Percentiles rank a stretch among this genome's conserved stretches.
These are phyloP conservation scores for Condylostylus longicornis DNA, from an alignment of 1,140 invertebrate species.

Conservation along the genomic window DNA sequence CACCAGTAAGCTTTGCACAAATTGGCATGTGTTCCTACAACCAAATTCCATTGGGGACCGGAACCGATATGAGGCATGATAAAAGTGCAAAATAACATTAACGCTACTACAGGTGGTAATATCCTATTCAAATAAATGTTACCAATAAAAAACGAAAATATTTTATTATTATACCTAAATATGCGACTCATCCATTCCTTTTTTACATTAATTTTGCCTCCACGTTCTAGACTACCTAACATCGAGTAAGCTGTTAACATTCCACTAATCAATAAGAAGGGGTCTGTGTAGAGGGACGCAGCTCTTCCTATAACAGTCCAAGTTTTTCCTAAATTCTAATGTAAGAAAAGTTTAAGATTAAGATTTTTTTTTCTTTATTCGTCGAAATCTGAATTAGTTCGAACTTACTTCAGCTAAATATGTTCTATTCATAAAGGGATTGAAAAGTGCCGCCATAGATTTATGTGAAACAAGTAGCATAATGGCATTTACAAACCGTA, in stretches of 20 bases:
- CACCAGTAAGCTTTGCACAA: slow-evolving; percentile 47
- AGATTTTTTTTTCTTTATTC: background rate
- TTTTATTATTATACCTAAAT: slow-evolving; percentile 33
- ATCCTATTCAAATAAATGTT: slow-evolving; percentile 32
- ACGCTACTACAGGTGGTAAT: slow-evolving; percentile 41
- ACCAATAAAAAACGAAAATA: no score
- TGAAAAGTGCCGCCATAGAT: slow-evolving; percentile 47
- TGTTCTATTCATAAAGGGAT: slow-evolving; percentile 45
- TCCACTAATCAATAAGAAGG: slow-evolving; percentile 50
- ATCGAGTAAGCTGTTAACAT: slow-evolving; percentile 44
- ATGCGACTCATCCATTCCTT: slow-evolving; percentile 46
- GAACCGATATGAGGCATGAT: slow-evolving; percentile 43
- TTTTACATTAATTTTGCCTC: slow-evolving; percentile 38
- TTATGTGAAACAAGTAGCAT: slow-evolving; percentile 47
- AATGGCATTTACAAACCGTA: slow-evolving; percentile 44
- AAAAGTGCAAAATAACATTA: slow-evolving; percentile 49
- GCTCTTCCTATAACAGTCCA: slow-evolving; percentile 48
- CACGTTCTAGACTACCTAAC: slow-evolving; percentile 38
- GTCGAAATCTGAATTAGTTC: background rate
- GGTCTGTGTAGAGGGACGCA: slow-evolving; percentile 49
- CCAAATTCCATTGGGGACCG: slow-evolving; percentile 50
- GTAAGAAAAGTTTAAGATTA: slow-evolving; percentile 2
- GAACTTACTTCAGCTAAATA: slow-evolving; percentile 40
- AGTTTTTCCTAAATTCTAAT: slow-evolving; percentile 38
- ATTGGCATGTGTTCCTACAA: slow-evolving; percentile 43